phyloP scores from a whole-genome alignment of 2,888 invertebrate species.

The Danaus chrysippus region DNA sequence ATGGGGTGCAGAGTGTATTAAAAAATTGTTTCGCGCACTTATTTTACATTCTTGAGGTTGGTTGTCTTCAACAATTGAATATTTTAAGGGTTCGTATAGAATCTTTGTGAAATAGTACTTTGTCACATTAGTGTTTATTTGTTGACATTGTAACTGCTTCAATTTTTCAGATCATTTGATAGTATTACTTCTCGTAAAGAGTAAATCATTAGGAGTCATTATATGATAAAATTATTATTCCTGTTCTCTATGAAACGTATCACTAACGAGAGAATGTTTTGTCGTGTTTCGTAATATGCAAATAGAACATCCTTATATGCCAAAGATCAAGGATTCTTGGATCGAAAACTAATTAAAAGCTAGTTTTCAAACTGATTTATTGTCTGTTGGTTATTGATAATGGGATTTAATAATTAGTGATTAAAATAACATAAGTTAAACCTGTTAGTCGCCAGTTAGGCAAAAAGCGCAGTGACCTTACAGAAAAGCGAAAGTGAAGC shows the following conservation, averaged over 20 bases:
- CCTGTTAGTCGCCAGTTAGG: constrained; percentile 21
- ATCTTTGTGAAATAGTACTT: no score
- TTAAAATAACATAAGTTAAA: constrained; percentile 15
- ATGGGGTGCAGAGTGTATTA: constrained; percentile 73
- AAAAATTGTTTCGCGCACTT: constrained; percentile 65
- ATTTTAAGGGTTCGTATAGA: no score
- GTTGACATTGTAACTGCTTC: no score
- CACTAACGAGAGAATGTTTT: no score
- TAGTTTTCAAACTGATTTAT: constrained; percentile 18
- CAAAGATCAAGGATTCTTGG: constrained; percentile 26
- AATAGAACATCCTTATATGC: constrained; percentile 17
- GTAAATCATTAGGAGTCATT: no score
- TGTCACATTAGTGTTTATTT: no score
- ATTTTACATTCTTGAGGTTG: constrained; percentile 75
- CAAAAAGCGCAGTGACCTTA: constrained; percentile 28
- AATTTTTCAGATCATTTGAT: no score
- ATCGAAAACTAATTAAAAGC: constrained; percentile 16
- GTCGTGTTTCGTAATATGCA: constrained; percentile 14
- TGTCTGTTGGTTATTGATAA: constrained; percentile 15
- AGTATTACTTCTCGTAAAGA: no score
- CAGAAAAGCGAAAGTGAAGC: constrained; percentile 43
- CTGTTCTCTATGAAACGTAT: no score
- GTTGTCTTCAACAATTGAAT: constrained; percentile 41
- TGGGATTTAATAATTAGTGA: constrained; percentile 9
- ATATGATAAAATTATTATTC: no score